Evolutionary conservation across 2,113 vertebrate species (phyloP).

Genomic region (Trematomus loennbergii): DNA sequence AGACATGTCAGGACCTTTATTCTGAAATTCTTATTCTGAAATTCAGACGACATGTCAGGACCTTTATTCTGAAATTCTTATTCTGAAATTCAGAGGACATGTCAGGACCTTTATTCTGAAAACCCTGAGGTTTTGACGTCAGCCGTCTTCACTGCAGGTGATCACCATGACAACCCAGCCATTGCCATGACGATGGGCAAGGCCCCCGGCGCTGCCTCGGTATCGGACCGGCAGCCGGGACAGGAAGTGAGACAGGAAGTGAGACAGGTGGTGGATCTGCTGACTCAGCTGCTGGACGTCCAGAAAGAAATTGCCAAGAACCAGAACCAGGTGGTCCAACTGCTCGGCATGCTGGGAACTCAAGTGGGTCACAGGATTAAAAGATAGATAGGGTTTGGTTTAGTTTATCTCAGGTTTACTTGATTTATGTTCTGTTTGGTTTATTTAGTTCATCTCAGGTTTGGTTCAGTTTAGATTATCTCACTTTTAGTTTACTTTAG

Average conservation of each 20-base stretch:
- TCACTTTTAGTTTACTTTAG: too few species aligned
- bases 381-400: background rate
- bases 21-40: too few species aligned
- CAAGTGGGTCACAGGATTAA: background rate
- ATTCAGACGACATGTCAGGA: too few species aligned
- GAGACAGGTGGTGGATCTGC: slow-evolving; percentile 51
- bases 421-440: background rate
- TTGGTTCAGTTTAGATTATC: background rate
- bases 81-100: slow-evolving; percentile 3
- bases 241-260: background rate
- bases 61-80: background rate
- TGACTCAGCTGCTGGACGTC: slow-evolving; percentile 64
- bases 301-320: slow-evolving; percentile 60
- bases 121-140: slow-evolving; percentile 61
- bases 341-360: slow-evolving; percentile 55
- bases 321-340: slow-evolving; percentile 65
- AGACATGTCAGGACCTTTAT: too few species aligned
- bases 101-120: background rate
- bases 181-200: slow-evolving; percentile 31
- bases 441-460: background rate
- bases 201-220: background rate
- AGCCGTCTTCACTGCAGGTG: slow-evolving; percentile 63
- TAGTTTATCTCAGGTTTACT: background rate
- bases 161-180: slow-evolving; percentile 33
- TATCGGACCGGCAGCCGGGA: too few species aligned